Base-by-base conservation (phyloP, 2,797 vertebrate genomes). In the Mus caroli region DNA sequence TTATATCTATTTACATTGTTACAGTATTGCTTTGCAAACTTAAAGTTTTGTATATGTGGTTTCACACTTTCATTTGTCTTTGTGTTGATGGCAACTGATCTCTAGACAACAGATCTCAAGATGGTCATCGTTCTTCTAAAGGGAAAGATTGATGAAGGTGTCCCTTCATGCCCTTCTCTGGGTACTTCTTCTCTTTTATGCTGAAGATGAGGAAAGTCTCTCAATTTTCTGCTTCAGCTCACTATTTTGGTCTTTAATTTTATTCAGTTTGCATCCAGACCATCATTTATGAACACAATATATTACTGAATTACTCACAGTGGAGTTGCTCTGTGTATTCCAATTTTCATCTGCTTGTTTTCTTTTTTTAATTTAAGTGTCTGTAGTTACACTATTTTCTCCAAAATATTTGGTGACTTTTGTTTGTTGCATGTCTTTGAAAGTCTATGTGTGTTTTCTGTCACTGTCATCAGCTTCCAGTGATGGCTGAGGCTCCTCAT, bases 21-120 rank as follows among this genome's bases (percentile, higher is more conserved):
- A 67, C 46, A 58, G 7, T 78, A 82, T 73, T 67, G 14, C 50
- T 89, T 94, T 91, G 52, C 12, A 89, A 78, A 71, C 78, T 93
- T 95, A 52, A 90, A 76, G 62, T 85, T 88, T 92, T 75, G 43
- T 60, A 19, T 69, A 56, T 82, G 37, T n/a, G 46, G 2, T 43
- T 34, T 88, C 34, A 89, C 26, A 56, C 26, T 69, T 95, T 52
- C 37, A 22, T 90, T 90, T 67, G 13, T 46, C 86, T 58, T 69
- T 85, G 64, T 80, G 54, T 58, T 40, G n/a, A 40, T 82, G n/a
- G 22, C n/a, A 54, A 17, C 54, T 8, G 20, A 58, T 15, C n/a
- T 82, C 52, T 67, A 80, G 4, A 80, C 34, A 80, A 78, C 6
- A 60, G 9, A 14, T 58, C 22, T 15, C 22, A 54, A 67, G 2